Evolutionary conservation across 2,797 vertebrate species (phyloP).

Genomic region (Threskiornis aethiopicus): DNA sequence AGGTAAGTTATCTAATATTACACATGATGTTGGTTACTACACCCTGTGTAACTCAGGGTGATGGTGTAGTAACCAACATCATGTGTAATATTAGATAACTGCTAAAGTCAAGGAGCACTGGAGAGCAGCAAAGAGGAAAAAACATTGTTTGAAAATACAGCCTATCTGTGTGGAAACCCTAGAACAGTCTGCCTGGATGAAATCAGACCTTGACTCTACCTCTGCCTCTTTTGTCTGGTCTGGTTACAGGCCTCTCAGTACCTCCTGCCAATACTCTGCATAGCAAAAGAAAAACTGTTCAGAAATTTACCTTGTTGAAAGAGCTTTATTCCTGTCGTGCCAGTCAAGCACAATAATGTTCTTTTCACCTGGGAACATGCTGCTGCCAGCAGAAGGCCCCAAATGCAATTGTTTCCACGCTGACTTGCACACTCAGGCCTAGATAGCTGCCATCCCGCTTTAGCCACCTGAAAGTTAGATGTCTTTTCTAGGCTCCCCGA

Average conservation of each 20-base stretch:
- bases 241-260: not conserved
- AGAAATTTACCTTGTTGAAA: not conserved
- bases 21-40: too few relatives aligned
- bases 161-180: constrained; percentile 41
- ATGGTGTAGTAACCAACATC: not conserved
- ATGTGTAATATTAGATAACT: not conserved
- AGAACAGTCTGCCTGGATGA: constrained; percentile 20
- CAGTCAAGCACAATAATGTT: not conserved
- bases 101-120: not conserved
- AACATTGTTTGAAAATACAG: constrained; percentile 39
- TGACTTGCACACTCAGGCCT: not conserved
- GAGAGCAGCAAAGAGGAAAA: not conserved
- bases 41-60: not conserved
- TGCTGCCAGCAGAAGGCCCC: constrained; percentile 30
- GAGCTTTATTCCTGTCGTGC: not conserved
- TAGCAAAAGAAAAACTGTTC: constrained; percentile 29
- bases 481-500: not conserved
- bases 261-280: constrained; percentile 14
- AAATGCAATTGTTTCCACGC: not conserved
- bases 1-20: too few relatives aligned
- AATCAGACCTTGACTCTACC: constrained; percentile 29
- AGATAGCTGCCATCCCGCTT: not conserved
- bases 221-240: constrained; percentile 17
- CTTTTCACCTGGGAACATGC: not conserved
- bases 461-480: not conserved